These are phyloP conservation scores for Drosophila lacertosa DNA, from an alignment of 1,140 invertebrate genomes.

Conservation along the genomic window DNA sequence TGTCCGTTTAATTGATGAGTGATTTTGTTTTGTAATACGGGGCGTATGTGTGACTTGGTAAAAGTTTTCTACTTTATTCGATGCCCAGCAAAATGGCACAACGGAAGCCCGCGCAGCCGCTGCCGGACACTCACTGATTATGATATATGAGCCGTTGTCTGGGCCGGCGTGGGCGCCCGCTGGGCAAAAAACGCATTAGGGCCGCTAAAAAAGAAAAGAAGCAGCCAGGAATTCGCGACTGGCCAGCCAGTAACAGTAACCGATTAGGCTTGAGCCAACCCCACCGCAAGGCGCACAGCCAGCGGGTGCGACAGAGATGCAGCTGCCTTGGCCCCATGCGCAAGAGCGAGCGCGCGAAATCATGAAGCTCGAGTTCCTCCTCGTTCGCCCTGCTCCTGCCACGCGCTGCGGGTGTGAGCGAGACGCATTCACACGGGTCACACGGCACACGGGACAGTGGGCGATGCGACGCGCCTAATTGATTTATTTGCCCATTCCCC, in stretches of 20 bases:
- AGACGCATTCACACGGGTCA: slow-evolving; percentile 42
- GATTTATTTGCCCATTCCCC: slow-evolving; percentile 60
- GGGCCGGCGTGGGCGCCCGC: slow-evolving; percentile 2
- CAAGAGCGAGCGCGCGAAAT: slow-evolving; percentile 25
- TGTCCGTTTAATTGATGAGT: slow-evolving; percentile 51
- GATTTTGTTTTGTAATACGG: slow-evolving; percentile 64
- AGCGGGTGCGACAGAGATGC: slow-evolving; percentile 6
- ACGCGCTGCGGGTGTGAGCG: slow-evolving; percentile 7
- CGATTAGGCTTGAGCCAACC: slow-evolving; percentile 43
- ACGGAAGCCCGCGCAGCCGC: slow-evolving; percentile 47
- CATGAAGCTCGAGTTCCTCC: slow-evolving; percentile 20
- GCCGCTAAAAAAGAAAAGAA: slow-evolving; percentile 43
- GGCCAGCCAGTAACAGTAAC: slow-evolving; percentile 53
- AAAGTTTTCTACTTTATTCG: slow-evolving; percentile 22
- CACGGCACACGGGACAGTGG: slow-evolving; percentile 36
- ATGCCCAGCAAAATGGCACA: slow-evolving; percentile 11
- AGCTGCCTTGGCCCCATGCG: slow-evolving; percentile 1
- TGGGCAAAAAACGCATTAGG: slow-evolving; percentile 68
- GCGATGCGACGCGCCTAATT: slow-evolving; percentile 58
- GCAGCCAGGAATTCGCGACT: slow-evolving; percentile 52
- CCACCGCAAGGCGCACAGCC: slow-evolving; percentile 20
- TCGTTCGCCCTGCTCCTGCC: slow-evolving; percentile 10
- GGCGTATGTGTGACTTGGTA: slow-evolving; percentile 38
- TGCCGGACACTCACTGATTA: slow-evolving; percentile 50
- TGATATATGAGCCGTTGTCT: slow-evolving; percentile 43